phyloP scores from a whole-genome alignment of 2,888 invertebrate genomes.

The Calliphora vomitoria region DNA sequence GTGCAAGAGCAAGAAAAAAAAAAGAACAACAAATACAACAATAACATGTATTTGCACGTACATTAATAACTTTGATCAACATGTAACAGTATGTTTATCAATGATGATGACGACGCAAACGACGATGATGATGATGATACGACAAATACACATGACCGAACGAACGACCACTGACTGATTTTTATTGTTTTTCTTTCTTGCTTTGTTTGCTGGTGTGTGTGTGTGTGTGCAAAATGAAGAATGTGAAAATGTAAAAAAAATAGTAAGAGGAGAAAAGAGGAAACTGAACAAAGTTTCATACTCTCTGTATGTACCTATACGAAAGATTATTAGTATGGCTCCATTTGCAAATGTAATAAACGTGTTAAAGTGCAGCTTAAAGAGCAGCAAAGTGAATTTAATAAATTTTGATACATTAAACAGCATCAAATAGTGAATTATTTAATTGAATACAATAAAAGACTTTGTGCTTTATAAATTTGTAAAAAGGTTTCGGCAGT shows the following conservation, averaged over 20 bases:
- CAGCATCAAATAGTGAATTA: no score
- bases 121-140: background rate
- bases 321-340: no score
- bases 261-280: background rate
- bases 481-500: no score
- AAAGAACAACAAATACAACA: background rate
- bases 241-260: background rate
- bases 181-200: background rate
- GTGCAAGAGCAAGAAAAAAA: conserved; percentile 7
- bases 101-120: background rate
- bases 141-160: background rate
- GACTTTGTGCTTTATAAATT: no score
- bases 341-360: no score
- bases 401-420: no score
- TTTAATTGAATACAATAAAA: no score
- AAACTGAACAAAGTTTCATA: no score
- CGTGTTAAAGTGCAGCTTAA: no score
- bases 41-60: background rate
- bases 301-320: no score
- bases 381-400: no score
- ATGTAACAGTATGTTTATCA: conserved; percentile 48
- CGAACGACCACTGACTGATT: conserved; percentile 24
- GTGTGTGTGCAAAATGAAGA: no score
- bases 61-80: conserved; percentile 51
- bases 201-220: background rate